Conservation (phyloP, 2,888 invertebrate species). For the Drosophila infuscata region DNA sequence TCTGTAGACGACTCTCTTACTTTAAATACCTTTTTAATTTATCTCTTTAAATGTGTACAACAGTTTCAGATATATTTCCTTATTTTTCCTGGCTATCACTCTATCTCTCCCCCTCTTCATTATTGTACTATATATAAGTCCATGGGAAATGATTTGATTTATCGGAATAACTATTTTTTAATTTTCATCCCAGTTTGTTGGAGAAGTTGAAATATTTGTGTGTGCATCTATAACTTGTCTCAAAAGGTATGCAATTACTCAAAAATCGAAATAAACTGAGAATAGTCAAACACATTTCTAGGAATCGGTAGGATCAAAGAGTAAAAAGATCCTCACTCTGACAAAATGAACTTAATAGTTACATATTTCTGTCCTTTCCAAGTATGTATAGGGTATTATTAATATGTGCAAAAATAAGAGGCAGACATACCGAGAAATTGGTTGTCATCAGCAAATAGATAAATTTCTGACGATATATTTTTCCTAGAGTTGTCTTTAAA, state of each 20-base stretch:
- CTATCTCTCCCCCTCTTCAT: neutral
- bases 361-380: neutral
- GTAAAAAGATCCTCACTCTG: too few relatives aligned
- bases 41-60: neutral
- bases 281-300: neutral
- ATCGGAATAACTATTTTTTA: neutral
- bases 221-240: neutral
- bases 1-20: neutral
- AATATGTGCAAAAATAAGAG: neutral
- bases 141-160: neutral
- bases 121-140: too few relatives aligned
- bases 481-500: neutral
- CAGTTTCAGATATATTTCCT: neutral
- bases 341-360: neutral
- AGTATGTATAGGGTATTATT: neutral
- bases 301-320: neutral
- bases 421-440: neutral
- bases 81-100: neutral
- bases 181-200: neutral
- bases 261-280: neutral
- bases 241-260: neutral
- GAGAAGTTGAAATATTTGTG: neutral
- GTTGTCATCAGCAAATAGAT: neutral
- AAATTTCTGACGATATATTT: neutral
- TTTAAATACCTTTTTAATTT: neutral